These are phyloP conservation scores for Enteromius mattozi DNA, from an alignment of 2,797 vertebrate genomes.

Conservation along the genomic window DNA sequence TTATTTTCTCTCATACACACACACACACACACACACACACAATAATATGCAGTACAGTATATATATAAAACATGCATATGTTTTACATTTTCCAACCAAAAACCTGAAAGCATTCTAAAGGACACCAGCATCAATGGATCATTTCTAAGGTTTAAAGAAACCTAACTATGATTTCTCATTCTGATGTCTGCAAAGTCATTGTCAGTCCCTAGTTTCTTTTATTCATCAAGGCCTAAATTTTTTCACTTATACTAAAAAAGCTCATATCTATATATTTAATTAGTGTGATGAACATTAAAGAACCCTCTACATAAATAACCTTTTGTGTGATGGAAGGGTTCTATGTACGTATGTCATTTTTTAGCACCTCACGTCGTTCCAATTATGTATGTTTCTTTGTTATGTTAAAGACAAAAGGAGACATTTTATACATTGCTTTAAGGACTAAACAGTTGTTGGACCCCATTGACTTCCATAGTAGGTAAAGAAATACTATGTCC, in stretches of 20 bases:
- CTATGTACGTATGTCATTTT: too few relatives aligned
- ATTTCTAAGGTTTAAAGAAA: background rate
- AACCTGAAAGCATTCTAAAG: background rate
- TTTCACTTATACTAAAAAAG: background rate
- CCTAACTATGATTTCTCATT: background rate
- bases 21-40: too few relatives aligned
- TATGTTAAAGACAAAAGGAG: too few relatives aligned
- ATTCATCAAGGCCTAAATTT: background rate
- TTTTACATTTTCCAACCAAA: background rate
- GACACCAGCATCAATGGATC: background rate
- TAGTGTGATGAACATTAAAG: too few relatives aligned
- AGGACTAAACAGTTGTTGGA: background rate
- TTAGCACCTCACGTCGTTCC: too few relatives aligned
- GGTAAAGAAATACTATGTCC: background rate
- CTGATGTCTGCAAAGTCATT: background rate
- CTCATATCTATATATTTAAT: background rate
- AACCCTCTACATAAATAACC: too few relatives aligned
- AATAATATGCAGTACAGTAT: background rate
- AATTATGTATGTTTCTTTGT: too few relatives aligned
- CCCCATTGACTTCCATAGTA: background rate
- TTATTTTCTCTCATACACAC: background rate
- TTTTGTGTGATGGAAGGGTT: too few relatives aligned
- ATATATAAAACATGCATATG: background rate
- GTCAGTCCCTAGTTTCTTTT: background rate
- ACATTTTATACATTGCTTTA: background rate